phyloP scores from a whole-genome alignment of 2,888 invertebrate genomes.

The Dryomyza anilis region DNA sequence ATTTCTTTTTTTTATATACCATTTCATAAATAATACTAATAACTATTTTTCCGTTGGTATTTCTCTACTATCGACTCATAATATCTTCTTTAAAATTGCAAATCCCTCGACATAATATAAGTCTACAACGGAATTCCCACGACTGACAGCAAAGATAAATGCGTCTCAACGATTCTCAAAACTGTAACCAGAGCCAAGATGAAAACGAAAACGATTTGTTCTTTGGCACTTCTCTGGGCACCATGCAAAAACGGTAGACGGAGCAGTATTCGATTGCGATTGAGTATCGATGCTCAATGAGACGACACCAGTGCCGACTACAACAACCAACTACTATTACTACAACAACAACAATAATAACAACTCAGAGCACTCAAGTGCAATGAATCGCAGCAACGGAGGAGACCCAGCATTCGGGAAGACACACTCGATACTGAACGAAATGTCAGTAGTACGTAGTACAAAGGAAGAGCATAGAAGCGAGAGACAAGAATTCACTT shows the following conservation, averaged over 20 bases:
- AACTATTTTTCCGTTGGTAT: no score
- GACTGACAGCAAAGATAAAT: conserved; percentile 10
- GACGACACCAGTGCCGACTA: neutral
- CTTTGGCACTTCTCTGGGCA: neutral
- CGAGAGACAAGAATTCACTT: neutral
- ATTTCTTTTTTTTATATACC: no score
- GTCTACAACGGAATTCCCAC: conserved; percentile 21
- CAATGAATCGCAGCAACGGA: conserved; percentile 21
- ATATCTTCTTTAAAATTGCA: no score
- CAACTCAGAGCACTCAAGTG: conserved; percentile 18
- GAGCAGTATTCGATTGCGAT: neutral
- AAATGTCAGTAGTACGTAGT: conserved; percentile 6
- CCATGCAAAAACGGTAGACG: neutral
- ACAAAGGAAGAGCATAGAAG: neutral
- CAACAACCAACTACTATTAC: conserved; percentile 17
- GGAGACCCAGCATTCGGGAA: conserved; percentile 8
- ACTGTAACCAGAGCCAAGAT: no score
- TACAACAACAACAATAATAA: conserved; percentile 12
- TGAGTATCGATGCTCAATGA: neutral
- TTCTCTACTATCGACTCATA: no score
- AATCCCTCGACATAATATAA: no score
- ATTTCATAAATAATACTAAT: no score
- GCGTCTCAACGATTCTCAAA: conserved; percentile 7
- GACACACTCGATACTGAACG: conserved; percentile 16
- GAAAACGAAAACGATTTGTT: conserved; percentile 19